Evolutionary conservation across 2,888 invertebrate species (phyloP), one percentile per base, ranked within the genome.

Genomic region (Cecidostiba fungosa): DNA sequence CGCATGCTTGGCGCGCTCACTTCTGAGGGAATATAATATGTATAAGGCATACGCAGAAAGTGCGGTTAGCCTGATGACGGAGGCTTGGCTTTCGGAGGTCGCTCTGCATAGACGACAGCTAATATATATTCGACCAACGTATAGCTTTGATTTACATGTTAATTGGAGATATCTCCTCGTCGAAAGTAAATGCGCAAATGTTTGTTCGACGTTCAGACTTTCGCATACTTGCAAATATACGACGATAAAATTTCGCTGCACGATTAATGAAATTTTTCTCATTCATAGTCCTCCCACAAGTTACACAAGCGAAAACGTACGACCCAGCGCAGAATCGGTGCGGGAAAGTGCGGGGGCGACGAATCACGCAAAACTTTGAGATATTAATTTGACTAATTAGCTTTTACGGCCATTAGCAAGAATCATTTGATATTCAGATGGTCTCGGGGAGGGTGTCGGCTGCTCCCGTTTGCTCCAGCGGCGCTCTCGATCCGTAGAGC

Each of bases 391-490:
- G 43, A 69, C 69, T 69, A 78, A 69, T 62, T 78, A 69, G 78
- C 66, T 47, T 78, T 69, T 66, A 43, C 39, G 19, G 36, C 47
- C 78, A 47, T 78, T 66, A 78, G 66, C 62, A 0, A 50, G 32
- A 39, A 66, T 47, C 69, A 78, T 78, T 78, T 78, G 78, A 78
- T 78, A 66, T 78, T 43, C 66, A 78, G 77, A 50, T 77, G 54
- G 62, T 32, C 29, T 54, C 26, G 19, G 26, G 47, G 1, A 14
- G 26, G 54, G 54, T 16, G 54, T 2, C 54, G 54, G 54, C 54
- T 59, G 54, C n/a, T 59, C 54, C n/a, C 19, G 54, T 59, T 59
- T 59, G 54, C 54, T 59, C 54, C 23, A n/a, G n/a, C 54, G 54
- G 8, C 12, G 39, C 54, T 19, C 47, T 39, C 72, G 19, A 36